Evolutionary conservation across 2,797 vertebrate genomes (phyloP).

Genomic region (Myiothlypis coronata): DNA sequence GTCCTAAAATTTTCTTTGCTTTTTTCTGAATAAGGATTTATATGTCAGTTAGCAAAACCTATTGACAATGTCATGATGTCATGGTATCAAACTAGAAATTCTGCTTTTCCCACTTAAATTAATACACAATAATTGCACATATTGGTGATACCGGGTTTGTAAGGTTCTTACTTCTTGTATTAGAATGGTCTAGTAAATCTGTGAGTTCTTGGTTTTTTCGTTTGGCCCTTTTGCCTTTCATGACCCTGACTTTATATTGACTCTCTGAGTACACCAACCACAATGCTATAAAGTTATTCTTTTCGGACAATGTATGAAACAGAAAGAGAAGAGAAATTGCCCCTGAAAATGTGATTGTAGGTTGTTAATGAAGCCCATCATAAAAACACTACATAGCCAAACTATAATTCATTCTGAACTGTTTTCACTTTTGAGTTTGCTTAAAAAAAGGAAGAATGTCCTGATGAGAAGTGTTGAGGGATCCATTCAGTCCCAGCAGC

Average conservation of each 20-base stretch:
- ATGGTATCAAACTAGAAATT: neutral
- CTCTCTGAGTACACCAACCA: neutral
- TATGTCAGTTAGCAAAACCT: neutral
- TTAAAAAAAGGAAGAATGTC: neutral
- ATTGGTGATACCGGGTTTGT: fast-evolving
- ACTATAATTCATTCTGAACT: neutral
- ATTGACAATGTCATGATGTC: neutral
- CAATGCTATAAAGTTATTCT: neutral
- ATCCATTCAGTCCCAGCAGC: neutral
- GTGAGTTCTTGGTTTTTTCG: neutral
- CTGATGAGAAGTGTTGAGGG: neutral
- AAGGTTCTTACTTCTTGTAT: neutral
- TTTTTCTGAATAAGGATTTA: neutral
- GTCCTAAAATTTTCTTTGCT: neutral
- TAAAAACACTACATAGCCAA: neutral
- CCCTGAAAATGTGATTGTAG: neutral
- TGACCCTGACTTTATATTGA: fast-evolving
- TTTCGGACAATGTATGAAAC: neutral
- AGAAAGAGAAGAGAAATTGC: neutral
- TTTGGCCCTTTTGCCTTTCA: neutral
- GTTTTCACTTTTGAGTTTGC: neutral
- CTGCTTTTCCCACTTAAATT: neutral
- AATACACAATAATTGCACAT: too few relatives aligned
- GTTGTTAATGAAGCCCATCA: neutral
- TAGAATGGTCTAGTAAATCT: neutral